Evolutionary conservation across 2,113 vertebrate species (phyloP).

Genomic region (Herpailurus yagouaroundi): DNA sequence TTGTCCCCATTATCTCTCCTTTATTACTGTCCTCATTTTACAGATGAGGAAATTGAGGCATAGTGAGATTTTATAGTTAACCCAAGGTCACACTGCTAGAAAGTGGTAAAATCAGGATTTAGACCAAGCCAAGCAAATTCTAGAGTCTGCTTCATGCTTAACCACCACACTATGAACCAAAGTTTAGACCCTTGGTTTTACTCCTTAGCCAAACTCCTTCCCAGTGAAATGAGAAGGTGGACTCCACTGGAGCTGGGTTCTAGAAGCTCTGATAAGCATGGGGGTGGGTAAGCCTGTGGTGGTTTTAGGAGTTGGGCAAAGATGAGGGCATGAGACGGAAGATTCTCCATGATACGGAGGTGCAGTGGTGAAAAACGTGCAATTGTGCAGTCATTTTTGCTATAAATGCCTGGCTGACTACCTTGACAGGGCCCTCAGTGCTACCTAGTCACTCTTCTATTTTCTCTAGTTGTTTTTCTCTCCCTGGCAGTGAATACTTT

Average conservation of each 20-base stretch:
- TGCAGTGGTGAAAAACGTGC: neutral
- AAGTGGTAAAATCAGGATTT: conserved; percentile 9
- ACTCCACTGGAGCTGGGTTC: neutral
- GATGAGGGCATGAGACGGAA: neutral
- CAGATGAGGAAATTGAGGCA: neutral
- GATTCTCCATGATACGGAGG: neutral
- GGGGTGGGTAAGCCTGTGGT: neutral
- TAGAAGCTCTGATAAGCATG: neutral
- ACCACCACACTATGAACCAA: neutral
- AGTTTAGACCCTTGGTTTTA: neutral
- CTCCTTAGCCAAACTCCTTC: neutral
- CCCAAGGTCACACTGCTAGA: neutral
- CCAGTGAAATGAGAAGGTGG: neutral
- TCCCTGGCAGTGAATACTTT: neutral
- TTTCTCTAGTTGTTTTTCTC: neutral
- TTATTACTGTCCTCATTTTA: conserved; percentile 9
- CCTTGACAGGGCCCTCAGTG: neutral
- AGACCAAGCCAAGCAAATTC: neutral
- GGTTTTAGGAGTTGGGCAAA: neutral
- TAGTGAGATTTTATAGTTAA: neutral
- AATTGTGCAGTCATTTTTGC: neutral
- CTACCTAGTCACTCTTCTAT: neutral
- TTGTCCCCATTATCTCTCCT: neutral
- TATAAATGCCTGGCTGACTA: neutral
- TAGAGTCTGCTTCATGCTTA: neutral